Percentiles rank a stretch among this genome's conserved stretches.
Conservation (phyloP, 2,113 vertebrate species). For the Scomber colias region DNA sequence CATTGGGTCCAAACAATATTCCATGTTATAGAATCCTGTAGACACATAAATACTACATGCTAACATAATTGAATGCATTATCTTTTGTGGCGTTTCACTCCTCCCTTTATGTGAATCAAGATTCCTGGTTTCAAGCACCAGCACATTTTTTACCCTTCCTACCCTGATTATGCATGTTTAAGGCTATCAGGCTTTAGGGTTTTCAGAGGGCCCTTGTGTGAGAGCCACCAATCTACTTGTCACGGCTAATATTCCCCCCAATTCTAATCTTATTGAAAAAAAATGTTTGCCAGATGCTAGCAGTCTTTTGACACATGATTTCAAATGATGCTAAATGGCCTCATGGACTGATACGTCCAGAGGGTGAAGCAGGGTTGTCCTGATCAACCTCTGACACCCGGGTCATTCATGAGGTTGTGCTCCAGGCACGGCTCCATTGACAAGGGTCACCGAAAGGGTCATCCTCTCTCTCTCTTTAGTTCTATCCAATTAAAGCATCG, state of each 20-base stretch:
- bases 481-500: constrained; percentile 75
- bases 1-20: no score
- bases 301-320: constrained; percentile 70
- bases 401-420: constrained; percentile 79
- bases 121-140: background rate
- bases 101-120: background rate
- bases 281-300: constrained; percentile 72
- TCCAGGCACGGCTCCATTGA: constrained; percentile 69
- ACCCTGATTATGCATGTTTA: background rate
- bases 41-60: no score
- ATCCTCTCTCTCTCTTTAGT: constrained; percentile 63
- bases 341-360: constrained; percentile 72
- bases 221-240: constrained; percentile 41
- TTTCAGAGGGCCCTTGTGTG: constrained; percentile 16
- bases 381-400: constrained; percentile 82
- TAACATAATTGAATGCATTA: background rate
- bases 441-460: constrained; percentile 79
- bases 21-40: no score
- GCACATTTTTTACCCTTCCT: background rate
- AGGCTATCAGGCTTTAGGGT: constrained; percentile 8
- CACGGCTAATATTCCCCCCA: constrained; percentile 13
- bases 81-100: background rate
- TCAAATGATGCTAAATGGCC: constrained; percentile 79
- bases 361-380: constrained; percentile 81
- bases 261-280: constrained; percentile 43